Evolutionary conservation across 2,888 invertebrate genomes (phyloP).

Genomic region (Xestoiulus laeticollis): DNA sequence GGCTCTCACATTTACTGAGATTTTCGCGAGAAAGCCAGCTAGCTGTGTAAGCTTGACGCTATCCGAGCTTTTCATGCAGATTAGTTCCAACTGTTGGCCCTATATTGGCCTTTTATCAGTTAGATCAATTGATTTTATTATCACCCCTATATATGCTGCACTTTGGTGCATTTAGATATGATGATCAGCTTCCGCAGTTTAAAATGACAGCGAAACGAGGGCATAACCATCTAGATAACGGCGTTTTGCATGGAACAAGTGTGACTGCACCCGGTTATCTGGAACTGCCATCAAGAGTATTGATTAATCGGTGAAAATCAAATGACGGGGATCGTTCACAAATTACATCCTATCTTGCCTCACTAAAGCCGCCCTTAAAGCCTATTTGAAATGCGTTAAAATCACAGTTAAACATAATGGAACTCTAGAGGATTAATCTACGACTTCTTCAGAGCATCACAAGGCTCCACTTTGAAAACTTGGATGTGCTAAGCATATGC

Average conservation of each 20-base stretch:
- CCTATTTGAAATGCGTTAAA: too few relatives aligned
- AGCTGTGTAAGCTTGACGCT: neutral
- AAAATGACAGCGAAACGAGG: constrained; percentile 39
- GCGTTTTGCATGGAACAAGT: constrained; percentile 12
- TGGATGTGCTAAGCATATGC: too few relatives aligned
- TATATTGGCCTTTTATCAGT: constrained; percentile 27
- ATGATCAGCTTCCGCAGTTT: constrained; percentile 41
- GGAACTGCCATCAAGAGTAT: constrained; percentile 31
- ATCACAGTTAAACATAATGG: too few relatives aligned
- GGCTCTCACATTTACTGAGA: neutral
- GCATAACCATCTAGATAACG: constrained; percentile 35
- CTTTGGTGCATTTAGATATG: constrained; percentile 20
- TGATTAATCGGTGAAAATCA: constrained; percentile 40
- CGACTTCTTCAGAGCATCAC: too few relatives aligned
- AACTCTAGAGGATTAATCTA: too few relatives aligned
- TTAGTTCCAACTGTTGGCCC: constrained; percentile 24
- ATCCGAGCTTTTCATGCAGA: neutral
- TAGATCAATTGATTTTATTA: constrained; percentile 37
- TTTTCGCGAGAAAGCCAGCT: neutral
- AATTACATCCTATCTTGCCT: neutral
- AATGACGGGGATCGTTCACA: neutral
- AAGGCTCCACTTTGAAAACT: too few relatives aligned
- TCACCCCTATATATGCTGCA: neutral
- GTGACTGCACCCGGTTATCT: constrained; percentile 2
- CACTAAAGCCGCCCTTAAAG: too few relatives aligned